These are phyloP conservation scores for Myotis yumanensis DNA, from an alignment of 2,113 vertebrate genomes.

Conservation along the genomic window DNA sequence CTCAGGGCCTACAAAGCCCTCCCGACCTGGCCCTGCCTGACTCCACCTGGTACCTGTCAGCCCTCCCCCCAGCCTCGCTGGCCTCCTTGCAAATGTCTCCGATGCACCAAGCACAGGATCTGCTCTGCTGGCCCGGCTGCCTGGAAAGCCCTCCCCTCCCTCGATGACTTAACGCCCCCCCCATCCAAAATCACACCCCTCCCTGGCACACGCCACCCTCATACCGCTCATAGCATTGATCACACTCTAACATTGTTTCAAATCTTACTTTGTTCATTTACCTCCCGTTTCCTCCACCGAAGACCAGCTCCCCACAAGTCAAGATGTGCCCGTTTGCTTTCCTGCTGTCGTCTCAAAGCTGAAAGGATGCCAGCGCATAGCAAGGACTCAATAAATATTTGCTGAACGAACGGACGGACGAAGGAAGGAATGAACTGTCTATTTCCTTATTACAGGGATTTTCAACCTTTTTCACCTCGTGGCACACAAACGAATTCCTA, in stretches of 20 bases:
- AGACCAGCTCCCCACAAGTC: neutral
- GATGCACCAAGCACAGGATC: neutral
- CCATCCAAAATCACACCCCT: neutral
- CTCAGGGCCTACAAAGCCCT: neutral
- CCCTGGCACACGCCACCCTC: neutral
- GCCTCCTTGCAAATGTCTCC: neutral
- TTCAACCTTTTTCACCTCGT: neutral
- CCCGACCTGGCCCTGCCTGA: neutral
- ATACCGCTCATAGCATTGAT: neutral
- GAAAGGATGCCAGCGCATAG: neutral
- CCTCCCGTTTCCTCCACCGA: neutral
- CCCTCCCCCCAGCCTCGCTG: neutral
- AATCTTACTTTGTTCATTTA: neutral
- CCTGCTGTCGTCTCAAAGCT: neutral
- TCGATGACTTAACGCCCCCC: neutral
- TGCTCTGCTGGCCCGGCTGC: neutral
- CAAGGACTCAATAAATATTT: neutral
- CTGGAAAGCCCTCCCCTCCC: neutral
- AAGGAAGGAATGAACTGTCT: neutral
- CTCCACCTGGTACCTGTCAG: neutral
- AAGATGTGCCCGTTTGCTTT: neutral
- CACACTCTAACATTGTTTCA: neutral
- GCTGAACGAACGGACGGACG: neutral
- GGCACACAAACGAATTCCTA: neutral
- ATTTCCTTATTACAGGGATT: neutral